phyloP scores from a whole-genome alignment of 53 echinoderm and acorn worm species.

The Arbacia lixula region DNA sequence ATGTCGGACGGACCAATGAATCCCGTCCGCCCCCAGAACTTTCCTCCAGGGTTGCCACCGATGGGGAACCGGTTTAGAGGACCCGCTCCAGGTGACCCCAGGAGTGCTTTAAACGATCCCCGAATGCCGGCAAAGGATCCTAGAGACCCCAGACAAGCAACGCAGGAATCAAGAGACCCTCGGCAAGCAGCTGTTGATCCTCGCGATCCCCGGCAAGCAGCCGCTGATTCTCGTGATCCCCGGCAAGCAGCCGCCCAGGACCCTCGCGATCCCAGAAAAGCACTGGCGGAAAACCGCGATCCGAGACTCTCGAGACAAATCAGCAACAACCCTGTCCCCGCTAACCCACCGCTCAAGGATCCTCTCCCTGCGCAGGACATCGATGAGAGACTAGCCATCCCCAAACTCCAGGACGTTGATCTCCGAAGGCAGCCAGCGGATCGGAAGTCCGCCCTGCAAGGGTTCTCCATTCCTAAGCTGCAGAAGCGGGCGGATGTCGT shows the following conservation, averaged over 20 bases:
- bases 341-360: slow-evolving; percentile 6
- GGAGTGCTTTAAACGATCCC: slow-evolving; percentile 24
- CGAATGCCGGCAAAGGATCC: slow-evolving; percentile 12
- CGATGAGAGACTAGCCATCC: slow-evolving; percentile 10
- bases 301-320: slow-evolving; percentile 62
- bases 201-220: slow-evolving; percentile 31
- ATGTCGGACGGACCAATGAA: slow-evolving; percentile 43
- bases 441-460: slow-evolving; percentile 43
- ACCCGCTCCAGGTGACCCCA: slow-evolving; percentile 45
- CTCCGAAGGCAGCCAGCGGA: slow-evolving; percentile 51
- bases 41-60: slow-evolving; percentile 67
- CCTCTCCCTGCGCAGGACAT: slow-evolving; percentile 57
- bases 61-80: slow-evolving; percentile 58
- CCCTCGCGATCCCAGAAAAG: slow-evolving; percentile 61
- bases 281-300: slow-evolving; percentile 43
- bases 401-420: slow-evolving; percentile 43
- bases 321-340: slow-evolving; percentile 18
- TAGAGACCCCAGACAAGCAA: slow-evolving; percentile 32
- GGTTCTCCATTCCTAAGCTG: slow-evolving; percentile 80
- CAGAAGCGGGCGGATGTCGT: slow-evolving; percentile 56
- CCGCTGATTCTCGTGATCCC: slow-evolving; percentile 27
- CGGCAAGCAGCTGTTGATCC: slow-evolving; percentile 34
- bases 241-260: slow-evolving; percentile 47
- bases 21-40: slow-evolving; percentile 34
- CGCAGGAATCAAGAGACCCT: slow-evolving; percentile 5